Conservation (phyloP, 2,797 vertebrate species). For the Podarcis siculus region DNA sequence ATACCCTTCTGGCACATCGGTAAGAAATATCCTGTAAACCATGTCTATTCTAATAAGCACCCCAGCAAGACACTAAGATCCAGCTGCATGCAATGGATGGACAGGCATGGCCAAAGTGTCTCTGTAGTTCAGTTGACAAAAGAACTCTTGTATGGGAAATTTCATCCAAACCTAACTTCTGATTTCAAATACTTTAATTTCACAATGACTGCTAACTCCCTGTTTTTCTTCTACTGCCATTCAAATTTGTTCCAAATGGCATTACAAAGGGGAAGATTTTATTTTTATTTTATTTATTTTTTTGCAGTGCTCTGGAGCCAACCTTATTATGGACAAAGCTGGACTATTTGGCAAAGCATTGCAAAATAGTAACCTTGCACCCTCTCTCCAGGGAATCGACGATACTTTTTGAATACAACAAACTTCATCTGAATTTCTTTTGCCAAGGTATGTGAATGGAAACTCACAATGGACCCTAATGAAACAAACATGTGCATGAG, state of each 20-base stretch:
- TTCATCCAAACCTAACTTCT: not conserved
- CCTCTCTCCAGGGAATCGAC: not conserved
- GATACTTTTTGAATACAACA: not conserved
- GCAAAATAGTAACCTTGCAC: not conserved
- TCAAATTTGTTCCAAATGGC: not conserved
- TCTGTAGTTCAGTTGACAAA: not conserved
- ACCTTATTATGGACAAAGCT: not conserved
- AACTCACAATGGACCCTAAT: not conserved
- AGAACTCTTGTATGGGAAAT: not conserved
- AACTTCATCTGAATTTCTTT: not conserved
- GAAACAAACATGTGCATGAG: not conserved
- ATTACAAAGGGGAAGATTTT: not conserved
- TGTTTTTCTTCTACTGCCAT: not conserved
- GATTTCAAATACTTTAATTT: not conserved
- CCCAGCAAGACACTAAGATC: not conserved
- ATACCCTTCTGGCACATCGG: slow-evolving; percentile 1
- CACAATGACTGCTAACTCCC: not conserved
- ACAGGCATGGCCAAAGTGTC: not conserved
- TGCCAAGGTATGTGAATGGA: not conserved
- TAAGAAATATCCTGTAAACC: slow-evolving; percentile 20
- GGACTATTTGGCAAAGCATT: not conserved
- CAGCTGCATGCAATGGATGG: not conserved
- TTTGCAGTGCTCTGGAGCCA: too few relatives aligned
- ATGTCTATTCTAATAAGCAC: slow-evolving; percentile 1
- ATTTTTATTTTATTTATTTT: too few relatives aligned